A percentile compares a stretch with the other conserved stretches of the same genome.
Evolutionary conservation across 2,113 vertebrate species (phyloP).

Genomic region (Pygoscelis antarcticus): DNA sequence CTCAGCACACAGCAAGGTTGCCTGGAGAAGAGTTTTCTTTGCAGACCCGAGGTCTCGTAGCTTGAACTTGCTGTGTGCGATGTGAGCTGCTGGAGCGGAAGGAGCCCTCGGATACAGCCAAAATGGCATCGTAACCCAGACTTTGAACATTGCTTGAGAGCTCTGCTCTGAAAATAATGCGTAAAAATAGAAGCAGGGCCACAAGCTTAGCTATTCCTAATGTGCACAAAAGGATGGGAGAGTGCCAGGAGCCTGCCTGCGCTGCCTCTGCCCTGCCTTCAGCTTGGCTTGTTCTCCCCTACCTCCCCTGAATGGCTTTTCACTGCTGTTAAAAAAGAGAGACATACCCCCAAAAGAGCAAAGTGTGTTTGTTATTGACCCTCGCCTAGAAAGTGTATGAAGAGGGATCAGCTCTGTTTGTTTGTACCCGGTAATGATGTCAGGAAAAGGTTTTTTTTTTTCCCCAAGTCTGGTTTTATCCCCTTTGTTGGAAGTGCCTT

Average conservation of each 20-base stretch:
- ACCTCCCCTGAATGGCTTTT: neutral
- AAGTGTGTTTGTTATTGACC: constrained; percentile 22
- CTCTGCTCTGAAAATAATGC: neutral
- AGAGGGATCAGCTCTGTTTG: constrained; percentile 42
- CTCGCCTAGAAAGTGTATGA: neutral
- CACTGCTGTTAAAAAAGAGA: neutral
- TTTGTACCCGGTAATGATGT: constrained; percentile 39
- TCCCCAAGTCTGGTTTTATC: neutral
- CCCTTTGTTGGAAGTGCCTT: constrained; percentile 51
- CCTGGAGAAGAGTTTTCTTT: neutral
- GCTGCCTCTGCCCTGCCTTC: constrained; percentile 3
- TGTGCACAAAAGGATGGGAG: constrained; percentile 15
- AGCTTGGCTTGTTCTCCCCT: neutral
- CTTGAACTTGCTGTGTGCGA: neutral
- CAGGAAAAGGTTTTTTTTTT: neutral
- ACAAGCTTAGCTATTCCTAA: neutral
- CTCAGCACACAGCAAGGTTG: neutral
- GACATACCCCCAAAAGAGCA: constrained; percentile 28
- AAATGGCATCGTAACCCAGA: neutral
- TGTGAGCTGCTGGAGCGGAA: neutral
- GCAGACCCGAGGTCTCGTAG: neutral
- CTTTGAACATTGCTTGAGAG: neutral
- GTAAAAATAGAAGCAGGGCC: constrained; percentile 22
- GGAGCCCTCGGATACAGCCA: neutral
- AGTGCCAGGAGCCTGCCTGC: neutral